Percentiles rank a stretch among this genome's conserved stretches.
Evolutionary conservation across 2,797 vertebrate genomes (phyloP).

Genomic region (Onychomys torridus): DNA sequence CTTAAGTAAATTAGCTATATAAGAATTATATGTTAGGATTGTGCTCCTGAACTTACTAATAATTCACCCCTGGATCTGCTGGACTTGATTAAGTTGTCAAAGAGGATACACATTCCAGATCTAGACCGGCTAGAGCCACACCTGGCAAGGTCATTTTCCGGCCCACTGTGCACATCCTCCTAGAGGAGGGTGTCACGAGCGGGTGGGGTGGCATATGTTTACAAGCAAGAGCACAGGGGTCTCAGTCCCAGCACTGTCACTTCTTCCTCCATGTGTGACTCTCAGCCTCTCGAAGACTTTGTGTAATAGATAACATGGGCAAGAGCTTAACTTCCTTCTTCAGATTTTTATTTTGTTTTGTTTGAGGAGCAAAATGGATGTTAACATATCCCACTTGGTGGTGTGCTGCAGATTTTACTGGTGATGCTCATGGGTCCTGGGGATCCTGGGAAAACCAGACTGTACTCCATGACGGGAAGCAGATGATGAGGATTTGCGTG

Average conservation of each 20-base stretch:
- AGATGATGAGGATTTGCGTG: accelerated
- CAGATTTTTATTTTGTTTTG: neutral
- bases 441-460: neutral
- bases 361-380: neutral
- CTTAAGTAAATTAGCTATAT: neutral
- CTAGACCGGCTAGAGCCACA: neutral
- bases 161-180: neutral
- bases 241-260: accelerated
- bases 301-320: neutral
- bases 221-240: neutral
- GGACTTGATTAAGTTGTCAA: neutral
- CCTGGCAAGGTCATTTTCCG: too few species aligned
- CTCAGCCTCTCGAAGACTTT: neutral
- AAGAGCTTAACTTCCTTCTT: neutral
- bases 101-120: too few species aligned
- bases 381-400: accelerated
- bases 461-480: neutral
- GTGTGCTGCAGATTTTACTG: neutral
- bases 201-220: neutral
- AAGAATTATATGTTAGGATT: neutral
- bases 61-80: neutral
- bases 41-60: neutral
- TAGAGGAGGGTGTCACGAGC: neutral
- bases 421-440: accelerated
- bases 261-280: too few species aligned